Evolutionary conservation across 64 coral and sea anemone species (phyloP).

Genomic region (Catalaphyllia jardinei): DNA sequence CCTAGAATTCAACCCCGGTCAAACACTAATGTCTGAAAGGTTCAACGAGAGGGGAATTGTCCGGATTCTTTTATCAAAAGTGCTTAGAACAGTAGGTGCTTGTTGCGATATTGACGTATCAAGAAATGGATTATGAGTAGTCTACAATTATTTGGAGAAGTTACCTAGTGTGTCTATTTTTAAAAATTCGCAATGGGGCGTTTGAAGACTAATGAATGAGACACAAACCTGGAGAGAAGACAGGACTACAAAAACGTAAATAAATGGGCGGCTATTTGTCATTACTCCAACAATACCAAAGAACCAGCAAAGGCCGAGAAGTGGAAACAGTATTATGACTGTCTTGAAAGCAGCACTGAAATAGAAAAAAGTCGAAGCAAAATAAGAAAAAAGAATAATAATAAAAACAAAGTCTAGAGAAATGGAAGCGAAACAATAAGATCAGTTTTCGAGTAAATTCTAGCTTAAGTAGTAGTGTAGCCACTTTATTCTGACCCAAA

Average conservation of each 20-base stretch:
- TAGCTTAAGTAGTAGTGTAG: too few species aligned
- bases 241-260: constrained; percentile 26
- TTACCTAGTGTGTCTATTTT: too few species aligned
- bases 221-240: constrained; percentile 28
- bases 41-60: too few species aligned
- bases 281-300: constrained; percentile 4
- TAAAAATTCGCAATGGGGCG: too few species aligned
- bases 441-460: not conserved
- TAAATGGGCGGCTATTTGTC: not conserved
- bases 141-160: too few species aligned
- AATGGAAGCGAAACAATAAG: not conserved
- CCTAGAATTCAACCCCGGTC: too few species aligned
- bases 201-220: not conserved
- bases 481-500: too few species aligned
- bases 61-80: too few species aligned
- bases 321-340: constrained; percentile 14
- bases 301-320: constrained; percentile 25
- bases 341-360: constrained; percentile 14
- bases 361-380: not conserved
- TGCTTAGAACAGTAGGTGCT: too few species aligned
- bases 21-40: too few species aligned
- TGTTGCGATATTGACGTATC: too few species aligned
- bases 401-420: not conserved
- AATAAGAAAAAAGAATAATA: not conserved
- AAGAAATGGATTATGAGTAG: too few species aligned